These are phyloP conservation scores for Oncorhynchus keta DNA, from an alignment of 2,113 vertebrate species.

Conservation along the genomic window DNA sequence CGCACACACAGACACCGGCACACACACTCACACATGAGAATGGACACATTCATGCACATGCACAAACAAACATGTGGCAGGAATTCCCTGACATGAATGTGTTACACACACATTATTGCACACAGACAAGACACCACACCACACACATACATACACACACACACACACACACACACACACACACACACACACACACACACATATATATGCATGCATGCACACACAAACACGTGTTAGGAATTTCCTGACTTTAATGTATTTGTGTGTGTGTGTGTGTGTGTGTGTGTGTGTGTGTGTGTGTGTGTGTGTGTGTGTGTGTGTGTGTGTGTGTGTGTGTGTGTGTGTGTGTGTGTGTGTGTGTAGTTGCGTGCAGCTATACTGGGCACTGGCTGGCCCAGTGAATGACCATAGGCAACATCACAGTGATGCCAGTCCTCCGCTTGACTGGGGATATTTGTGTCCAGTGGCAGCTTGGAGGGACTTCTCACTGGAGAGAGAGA, in stretches of 20 bases:
- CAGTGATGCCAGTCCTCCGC: not conserved
- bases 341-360: not conserved
- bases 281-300: too few relatives aligned
- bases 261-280: too few relatives aligned
- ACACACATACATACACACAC: not conserved
- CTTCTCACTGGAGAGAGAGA: too few relatives aligned
- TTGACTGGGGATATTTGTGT: not conserved
- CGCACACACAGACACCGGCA: not conserved
- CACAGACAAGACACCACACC: too few relatives aligned
- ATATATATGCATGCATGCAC: too few relatives aligned
- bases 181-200: too few relatives aligned
- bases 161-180: too few relatives aligned
- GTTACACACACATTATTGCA: too few relatives aligned
- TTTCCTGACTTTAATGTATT: not conserved
- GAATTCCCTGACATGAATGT: too few relatives aligned
- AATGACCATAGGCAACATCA: not conserved
- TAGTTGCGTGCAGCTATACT: not conserved
- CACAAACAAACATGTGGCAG: not conserved
- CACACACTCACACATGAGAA: not conserved
- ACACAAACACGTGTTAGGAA: too few relatives aligned
- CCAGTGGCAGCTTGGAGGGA: not conserved
- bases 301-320: not conserved
- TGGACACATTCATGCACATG: not conserved
- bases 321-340: not conserved
- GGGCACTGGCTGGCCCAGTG: conserved; percentile 5